Evolutionary conservation across 2,113 vertebrate species (phyloP), one percentile per base, ranked within the genome.

Genomic region (Limanda limanda): DNA sequence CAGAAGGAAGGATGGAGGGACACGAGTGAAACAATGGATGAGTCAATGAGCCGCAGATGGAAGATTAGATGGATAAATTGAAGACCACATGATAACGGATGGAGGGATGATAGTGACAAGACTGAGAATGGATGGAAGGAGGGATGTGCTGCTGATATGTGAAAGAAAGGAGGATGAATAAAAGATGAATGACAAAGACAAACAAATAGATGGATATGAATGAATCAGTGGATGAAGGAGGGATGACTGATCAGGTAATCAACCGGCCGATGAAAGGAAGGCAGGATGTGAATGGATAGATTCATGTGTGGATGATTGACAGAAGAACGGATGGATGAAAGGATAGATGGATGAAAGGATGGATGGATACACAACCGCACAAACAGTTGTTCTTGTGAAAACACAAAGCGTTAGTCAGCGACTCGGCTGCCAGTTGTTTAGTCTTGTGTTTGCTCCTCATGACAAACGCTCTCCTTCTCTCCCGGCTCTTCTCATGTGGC

Each of bases 401-500:
- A 20, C 17, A 20, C 45, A 27, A 27, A 60, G n/a, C 47, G n/a
- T 21, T 37, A 25, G 31, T 74, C 74, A 60, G 62, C 23, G 15
- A n/a, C 42, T 25, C 57, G 25, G 24, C 20, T 3, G 2, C 37
- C 23, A 0, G 31, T 67, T 76, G 71, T 76, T 82, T 66, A 58
- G 70, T 69, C 66, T 74, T 18, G 21, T 66, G 55, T 55, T 72
- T 0, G 21, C 15, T 3, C 62, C 68, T 40, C 51, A 62, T 25
- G 51, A 48, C 52, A 18, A 74, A 35, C 35, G 18, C 23, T 74
- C 31, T 56, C 21, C 47, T 57, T n/a, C 3, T 68, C 10, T 59
- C 54, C 60, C 68, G 48, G 65, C 58, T 42, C 59, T 83, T 72
- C 64, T 25, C 51, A 37, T 79, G 80, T 20, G 85, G 75, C 81